These are phyloP conservation scores for Pardosa pseudoannulata DNA, from an alignment of 2,888 invertebrate species.

Conservation along the genomic window DNA sequence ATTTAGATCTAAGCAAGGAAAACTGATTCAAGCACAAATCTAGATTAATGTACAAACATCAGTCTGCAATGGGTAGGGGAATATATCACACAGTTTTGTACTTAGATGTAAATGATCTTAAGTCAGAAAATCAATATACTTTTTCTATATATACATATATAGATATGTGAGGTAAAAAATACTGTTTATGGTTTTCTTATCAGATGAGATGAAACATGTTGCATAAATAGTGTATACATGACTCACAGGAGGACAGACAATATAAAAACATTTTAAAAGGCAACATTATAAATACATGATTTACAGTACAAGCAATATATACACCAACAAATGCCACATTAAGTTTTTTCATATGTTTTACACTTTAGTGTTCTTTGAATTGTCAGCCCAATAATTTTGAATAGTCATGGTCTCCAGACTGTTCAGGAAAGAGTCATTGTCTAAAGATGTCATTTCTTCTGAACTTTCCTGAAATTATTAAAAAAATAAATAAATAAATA, in stretches of 20 bases:
- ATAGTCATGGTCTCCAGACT: conserved; percentile 95
- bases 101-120: neutral
- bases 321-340: neutral
- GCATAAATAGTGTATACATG: neutral
- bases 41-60: neutral
- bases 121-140: neutral
- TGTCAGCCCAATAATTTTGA: conserved; percentile 95
- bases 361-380: conserved; percentile 90
- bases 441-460: conserved; percentile 95
- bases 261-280: neutral
- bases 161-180: neutral
- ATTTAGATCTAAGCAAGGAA: neutral
- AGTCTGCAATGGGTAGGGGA: neutral
- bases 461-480: conserved; percentile 90
- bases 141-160: too few relatives aligned
- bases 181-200: neutral
- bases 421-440: conserved; percentile 95
- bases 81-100: neutral
- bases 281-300: conserved; percentile 11
- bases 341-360: conserved; percentile 78
- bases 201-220: neutral
- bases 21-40: neutral
- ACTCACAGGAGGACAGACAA: neutral
- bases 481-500: too few relatives aligned
- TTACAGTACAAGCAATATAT: neutral